Conservation (phyloP, 2,113 vertebrate genomes). For the Tragelaphus strepsiceros region DNA sequence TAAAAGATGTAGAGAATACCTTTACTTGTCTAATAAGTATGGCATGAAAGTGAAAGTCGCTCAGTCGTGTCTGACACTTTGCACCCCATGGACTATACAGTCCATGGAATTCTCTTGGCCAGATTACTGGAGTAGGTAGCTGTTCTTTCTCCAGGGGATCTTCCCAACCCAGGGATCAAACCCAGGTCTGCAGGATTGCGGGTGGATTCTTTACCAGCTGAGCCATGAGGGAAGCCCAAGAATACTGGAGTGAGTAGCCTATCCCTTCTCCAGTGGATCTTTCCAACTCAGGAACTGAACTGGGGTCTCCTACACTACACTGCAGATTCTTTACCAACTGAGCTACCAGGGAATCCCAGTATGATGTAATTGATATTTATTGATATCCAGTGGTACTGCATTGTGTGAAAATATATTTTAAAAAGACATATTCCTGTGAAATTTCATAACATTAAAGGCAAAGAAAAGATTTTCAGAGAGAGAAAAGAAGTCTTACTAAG, state of each 20-base stretch:
- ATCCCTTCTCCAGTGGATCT: neutral
- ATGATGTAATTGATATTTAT: neutral
- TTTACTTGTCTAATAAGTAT: neutral
- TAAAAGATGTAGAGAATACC: neutral
- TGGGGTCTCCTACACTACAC: rapidly evolving
- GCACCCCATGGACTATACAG: neutral
- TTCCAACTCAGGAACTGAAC: neutral
- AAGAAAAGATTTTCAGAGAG: neutral
- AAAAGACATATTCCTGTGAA: neutral
- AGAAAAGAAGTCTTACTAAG: neutral
- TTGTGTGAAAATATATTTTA: neutral
- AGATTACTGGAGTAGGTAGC: neutral
- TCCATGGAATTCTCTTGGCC: neutral
- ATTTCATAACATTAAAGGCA: neutral
- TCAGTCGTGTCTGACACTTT: neutral
- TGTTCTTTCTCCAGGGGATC: neutral
- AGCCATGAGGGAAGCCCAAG: neutral
- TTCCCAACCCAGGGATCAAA: neutral
- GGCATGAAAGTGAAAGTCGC: neutral
- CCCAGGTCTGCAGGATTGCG: neutral
- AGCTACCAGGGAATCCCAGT: neutral
- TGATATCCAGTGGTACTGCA: neutral
- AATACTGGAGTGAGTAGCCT: neutral
- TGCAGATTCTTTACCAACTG: neutral
- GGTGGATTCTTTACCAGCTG: neutral